These are phyloP conservation scores for Thryonomys swinderianus DNA, from an alignment of 2,113 vertebrate genomes.

Conservation along the genomic window DNA sequence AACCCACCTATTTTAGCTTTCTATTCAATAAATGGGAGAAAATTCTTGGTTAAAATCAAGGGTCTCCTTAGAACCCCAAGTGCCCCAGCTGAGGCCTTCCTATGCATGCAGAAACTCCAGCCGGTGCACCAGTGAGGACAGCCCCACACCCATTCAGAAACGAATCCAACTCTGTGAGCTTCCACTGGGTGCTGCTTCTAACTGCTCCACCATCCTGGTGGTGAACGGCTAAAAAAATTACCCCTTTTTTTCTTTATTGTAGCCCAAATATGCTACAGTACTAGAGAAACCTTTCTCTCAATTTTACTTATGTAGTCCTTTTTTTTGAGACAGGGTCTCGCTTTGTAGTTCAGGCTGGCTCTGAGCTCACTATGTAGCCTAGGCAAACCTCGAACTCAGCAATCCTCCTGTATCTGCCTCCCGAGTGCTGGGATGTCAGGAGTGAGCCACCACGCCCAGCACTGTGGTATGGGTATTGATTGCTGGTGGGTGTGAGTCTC, in stretches of 20 bases:
- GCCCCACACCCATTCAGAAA: constrained; percentile 67
- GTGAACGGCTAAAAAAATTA: not conserved
- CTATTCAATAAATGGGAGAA: not conserved
- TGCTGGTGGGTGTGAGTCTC: no score
- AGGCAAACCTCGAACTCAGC: no score
- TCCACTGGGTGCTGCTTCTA: constrained; percentile 66
- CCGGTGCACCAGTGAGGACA: constrained; percentile 47
- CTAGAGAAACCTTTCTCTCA: not conserved
- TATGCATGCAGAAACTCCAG: not conserved
- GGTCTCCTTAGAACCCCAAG: constrained; percentile 20
- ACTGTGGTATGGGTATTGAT: no score
- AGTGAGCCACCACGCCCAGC: no score
- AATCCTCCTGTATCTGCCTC: no score
- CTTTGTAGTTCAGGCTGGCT: no score
- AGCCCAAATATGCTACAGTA: not conserved
- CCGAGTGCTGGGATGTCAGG: no score
- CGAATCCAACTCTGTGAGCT: constrained; percentile 46
- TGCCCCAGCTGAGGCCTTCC: not conserved
- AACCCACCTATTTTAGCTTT: not conserved
- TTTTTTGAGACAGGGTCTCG: no score
- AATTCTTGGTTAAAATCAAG: constrained; percentile 54
- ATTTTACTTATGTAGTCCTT: not conserved
- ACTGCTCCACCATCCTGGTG: constrained; percentile 59
- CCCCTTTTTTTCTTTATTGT: constrained; percentile 22
- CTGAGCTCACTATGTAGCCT: no score